phyloP scores from a whole-genome alignment of 2,888 invertebrate species.

The Cenopis cana region DNA sequence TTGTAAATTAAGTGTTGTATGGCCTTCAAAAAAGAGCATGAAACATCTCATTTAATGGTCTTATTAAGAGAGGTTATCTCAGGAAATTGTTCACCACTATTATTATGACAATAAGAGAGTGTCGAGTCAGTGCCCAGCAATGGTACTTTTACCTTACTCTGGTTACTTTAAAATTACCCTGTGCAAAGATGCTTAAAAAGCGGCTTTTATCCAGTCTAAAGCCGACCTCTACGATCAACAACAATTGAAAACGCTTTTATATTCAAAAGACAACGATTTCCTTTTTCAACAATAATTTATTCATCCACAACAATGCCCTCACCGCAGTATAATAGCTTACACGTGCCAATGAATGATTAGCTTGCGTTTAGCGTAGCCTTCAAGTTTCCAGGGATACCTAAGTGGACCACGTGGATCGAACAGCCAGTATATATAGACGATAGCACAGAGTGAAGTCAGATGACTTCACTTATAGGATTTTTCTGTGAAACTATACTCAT shows the following conservation, averaged over 20 bases:
- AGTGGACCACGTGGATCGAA: not conserved
- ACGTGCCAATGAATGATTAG: not conserved
- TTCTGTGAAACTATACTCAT: too few relatives aligned
- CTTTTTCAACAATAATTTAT: not conserved
- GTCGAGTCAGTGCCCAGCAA: too few relatives aligned
- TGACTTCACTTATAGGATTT: too few relatives aligned
- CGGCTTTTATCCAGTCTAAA: not conserved
- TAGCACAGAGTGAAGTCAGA: too few relatives aligned
- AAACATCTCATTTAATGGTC: too few relatives aligned
- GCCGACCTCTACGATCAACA: not conserved
- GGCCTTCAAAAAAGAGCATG: too few relatives aligned
- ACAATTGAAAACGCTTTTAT: not conserved
- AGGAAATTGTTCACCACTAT: not conserved
- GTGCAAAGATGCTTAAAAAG: not conserved
- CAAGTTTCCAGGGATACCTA: not conserved
- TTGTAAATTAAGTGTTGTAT: too few relatives aligned
- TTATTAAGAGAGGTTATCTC: too few relatives aligned
- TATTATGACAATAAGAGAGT: too few relatives aligned
- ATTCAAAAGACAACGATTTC: not conserved
- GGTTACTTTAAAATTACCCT: too few relatives aligned
- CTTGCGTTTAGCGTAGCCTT: not conserved
- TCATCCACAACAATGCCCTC: not conserved
- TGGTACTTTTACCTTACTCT: too few relatives aligned
- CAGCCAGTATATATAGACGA: not conserved
- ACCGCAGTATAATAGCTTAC: not conserved